Conservation (phyloP, 2,797 vertebrate species). For the Sorex maritimensis region DNA sequence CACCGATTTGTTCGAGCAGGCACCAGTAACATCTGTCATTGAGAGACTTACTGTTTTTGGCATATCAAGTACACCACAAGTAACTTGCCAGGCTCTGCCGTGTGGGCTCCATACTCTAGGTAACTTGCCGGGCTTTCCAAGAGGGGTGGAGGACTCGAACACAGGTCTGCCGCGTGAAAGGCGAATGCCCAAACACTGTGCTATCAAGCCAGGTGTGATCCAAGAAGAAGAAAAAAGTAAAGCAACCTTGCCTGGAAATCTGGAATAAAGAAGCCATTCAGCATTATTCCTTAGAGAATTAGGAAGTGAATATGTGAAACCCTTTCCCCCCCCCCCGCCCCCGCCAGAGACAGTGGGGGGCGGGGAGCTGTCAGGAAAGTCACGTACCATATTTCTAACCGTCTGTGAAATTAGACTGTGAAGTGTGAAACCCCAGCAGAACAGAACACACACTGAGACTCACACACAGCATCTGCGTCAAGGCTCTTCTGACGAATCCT, state of each 20-base stretch:
- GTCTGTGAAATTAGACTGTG: too few species aligned
- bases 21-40: too few species aligned
- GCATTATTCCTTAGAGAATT: conserved; percentile 11
- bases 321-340: background rate
- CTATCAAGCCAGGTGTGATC: too few species aligned
- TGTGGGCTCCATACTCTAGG: too few species aligned
- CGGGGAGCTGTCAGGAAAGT: background rate
- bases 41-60: too few species aligned
- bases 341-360: background rate
- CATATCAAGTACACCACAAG: too few species aligned
- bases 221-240: background rate
- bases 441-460: background rate
- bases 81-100: too few species aligned
- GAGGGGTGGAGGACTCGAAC: too few species aligned
- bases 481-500: background rate
- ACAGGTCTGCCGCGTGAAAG: too few species aligned
- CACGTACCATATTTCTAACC: background rate
- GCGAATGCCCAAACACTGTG: too few species aligned
- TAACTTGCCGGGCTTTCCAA: too few species aligned
- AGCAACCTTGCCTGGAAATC: background rate
- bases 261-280: background rate
- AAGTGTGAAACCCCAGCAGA: background rate
- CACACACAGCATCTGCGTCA: background rate
- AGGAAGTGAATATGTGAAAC: background rate
- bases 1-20: too few species aligned